Percentiles rank a stretch among this genome's conserved stretches.
These are phyloP conservation scores for Scartelaos histophorus DNA, from an alignment of 2,113 vertebrate genomes.

Conservation along the genomic window DNA sequence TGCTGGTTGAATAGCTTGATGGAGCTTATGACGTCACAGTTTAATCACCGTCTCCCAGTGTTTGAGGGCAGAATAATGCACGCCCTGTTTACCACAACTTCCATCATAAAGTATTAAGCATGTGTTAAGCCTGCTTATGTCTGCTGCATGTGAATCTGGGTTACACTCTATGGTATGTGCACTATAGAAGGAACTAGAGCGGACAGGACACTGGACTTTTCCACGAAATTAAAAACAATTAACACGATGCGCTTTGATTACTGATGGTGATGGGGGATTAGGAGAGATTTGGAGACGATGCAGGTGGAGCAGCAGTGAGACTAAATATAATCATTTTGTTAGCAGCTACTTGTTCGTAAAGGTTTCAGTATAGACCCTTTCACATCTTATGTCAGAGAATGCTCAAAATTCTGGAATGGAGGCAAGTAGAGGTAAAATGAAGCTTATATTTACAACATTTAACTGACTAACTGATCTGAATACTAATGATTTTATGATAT, in stretches of 20 bases:
- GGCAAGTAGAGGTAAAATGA: too few relatives aligned
- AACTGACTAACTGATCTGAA: too few relatives aligned
- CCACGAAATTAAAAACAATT: constrained; percentile 12
- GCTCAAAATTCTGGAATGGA: too few relatives aligned
- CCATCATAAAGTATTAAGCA: background rate
- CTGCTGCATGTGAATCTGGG: background rate
- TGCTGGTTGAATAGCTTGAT: background rate
- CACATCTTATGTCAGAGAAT: too few relatives aligned
- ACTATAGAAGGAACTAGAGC: background rate
- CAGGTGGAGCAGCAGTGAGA: too few relatives aligned
- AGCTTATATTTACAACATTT: too few relatives aligned
- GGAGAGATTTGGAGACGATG: background rate
- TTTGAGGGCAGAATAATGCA: background rate
- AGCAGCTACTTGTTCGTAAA: too few relatives aligned
- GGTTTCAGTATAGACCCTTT: too few relatives aligned
- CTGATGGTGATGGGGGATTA: constrained; percentile 2
- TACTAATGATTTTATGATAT: too few relatives aligned
- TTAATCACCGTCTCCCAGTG: background rate
- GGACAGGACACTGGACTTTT: background rate
- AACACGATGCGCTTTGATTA: constrained; percentile 5
- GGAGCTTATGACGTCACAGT: background rate
- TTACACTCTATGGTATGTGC: background rate
- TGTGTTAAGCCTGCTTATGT: constrained; percentile 1
- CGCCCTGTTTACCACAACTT: background rate
- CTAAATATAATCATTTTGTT: too few relatives aligned